These are phyloP conservation scores for Neogobius melanostomus DNA, from an alignment of 2,113 vertebrate genomes.

Conservation along the genomic window DNA sequence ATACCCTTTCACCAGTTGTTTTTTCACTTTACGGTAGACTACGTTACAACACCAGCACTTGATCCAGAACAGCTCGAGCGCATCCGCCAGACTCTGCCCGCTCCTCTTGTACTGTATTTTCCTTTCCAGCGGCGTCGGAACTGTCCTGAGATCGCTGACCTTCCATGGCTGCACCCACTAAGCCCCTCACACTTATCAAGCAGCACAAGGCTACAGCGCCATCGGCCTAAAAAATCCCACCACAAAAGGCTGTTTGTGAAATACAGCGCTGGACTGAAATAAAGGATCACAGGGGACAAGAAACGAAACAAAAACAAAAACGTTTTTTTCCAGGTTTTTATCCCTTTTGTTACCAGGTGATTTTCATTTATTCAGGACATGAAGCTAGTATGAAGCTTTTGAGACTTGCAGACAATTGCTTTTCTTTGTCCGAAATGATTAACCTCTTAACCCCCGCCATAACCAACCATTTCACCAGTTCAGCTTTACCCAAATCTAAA, in stretches of 20 bases:
- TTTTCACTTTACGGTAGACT: too few relatives aligned
- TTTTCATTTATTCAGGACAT: too few relatives aligned
- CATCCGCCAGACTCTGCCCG: constrained; percentile 14
- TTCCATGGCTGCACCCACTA: constrained; percentile 22
- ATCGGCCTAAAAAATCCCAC: constrained; percentile 13
- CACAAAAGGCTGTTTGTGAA: constrained; percentile 25
- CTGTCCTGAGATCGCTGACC: constrained; percentile 32
- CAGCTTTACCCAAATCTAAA: too few relatives aligned
- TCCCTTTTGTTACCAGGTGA: not conserved
- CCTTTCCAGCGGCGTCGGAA: constrained; percentile 16
- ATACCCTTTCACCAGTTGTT: too few relatives aligned
- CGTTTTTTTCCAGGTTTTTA: not conserved
- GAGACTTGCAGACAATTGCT: too few relatives aligned
- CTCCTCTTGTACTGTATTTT: not conserved
- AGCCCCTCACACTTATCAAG: constrained; percentile 30
- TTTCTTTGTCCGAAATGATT: too few relatives aligned
- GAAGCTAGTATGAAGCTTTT: too few relatives aligned
- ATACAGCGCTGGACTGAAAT: not conserved
- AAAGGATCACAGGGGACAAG: too few relatives aligned
- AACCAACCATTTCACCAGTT: too few relatives aligned
- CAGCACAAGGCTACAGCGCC: constrained; percentile 2
- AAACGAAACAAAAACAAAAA: too few relatives aligned
- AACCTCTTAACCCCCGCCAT: too few relatives aligned
- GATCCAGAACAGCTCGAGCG: constrained; percentile 6
- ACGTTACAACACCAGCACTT: too few relatives aligned